phyloP scores from a whole-genome alignment of 2,113 vertebrate genomes.

The Aramus guarauna region DNA sequence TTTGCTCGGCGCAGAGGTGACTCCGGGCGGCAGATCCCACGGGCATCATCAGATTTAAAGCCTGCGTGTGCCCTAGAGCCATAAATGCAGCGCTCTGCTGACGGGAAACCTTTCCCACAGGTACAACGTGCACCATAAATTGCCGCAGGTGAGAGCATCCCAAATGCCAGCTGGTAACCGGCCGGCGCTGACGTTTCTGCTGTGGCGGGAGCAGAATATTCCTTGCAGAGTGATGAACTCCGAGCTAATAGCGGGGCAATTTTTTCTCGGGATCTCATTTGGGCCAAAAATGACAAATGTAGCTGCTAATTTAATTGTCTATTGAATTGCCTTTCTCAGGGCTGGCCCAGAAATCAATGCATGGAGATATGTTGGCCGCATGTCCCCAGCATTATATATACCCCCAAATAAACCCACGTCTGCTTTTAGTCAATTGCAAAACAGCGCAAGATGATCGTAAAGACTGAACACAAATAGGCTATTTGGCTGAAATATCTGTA shows the following conservation, averaged over 20 bases:
- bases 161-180: not conserved
- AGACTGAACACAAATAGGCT: not conserved
- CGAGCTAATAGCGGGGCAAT: not conserved
- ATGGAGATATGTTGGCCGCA: not conserved
- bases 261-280: conserved; percentile 18
- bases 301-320: conserved; percentile 48
- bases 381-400: not conserved
- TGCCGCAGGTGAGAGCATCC: not conserved
- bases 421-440: not conserved
- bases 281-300: conserved; percentile 9
- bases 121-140: not conserved
- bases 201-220: rapidly evolving
- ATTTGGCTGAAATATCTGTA: not conserved
- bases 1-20: not conserved
- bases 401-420: not conserved
- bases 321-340: conserved; percentile 22
- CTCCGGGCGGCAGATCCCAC: not conserved
- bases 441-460: not conserved
- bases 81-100: not conserved
- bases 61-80: not conserved
- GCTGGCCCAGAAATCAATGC: conserved; percentile 28
- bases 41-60: not conserved
- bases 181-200: rapidly evolving
- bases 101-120: not conserved
- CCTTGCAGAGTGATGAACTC: not conserved